Base-by-base conservation (phyloP, 2,797 vertebrate genomes). In the Dendrocincla tyrannina region DNA sequence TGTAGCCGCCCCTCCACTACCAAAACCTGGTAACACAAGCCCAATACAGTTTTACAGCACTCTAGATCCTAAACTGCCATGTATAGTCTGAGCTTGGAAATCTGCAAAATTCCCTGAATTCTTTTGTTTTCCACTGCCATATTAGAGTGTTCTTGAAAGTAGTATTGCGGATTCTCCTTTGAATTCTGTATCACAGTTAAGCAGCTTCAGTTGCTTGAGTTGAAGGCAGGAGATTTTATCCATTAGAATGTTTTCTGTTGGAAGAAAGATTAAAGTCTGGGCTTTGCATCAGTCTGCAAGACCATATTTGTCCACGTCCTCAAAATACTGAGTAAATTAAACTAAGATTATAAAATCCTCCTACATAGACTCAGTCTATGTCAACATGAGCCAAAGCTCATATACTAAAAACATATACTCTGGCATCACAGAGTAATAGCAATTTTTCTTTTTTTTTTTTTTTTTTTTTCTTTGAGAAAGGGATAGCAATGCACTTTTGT, bases 191-290 rank as follows among this genome's bases (percentile, higher is more conserved):
- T 89, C 44, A 44, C 18, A 16, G 13, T n/a, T 27, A 41, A 70
- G 53, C 39, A 75, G 64, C 33, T 78, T 84, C 25, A 72, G 41
- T 77, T 63, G 9, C 35, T 80, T 44, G 59, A 74, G 22, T 50
- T 83, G 44, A 83, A 91, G 68, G 35, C 33, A 64, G 56, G 41
- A 67, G 9, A 10, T 84, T 89, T 88, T 78, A 27, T 64, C 53
- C 4, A 9, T 85, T 89, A 41, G 88, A 91, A 42, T 81, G n/a
- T 55, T 83, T 80, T 42, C 33, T 72, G 0, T n/a, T 35, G 11
- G 55, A 39, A 78, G 81, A 79, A 85, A 46, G 16, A 76, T 72
- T 33, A 53, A 85, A 74, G 20, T 27, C n/a, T n/a, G 19, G 23
- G 13, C 25, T 95, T 82, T 87, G 79, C 18, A 64, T 83, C 18